phyloP scores from a whole-genome alignment of 2,113 vertebrate genomes.

The Tetraodon nigroviridis region DNA sequence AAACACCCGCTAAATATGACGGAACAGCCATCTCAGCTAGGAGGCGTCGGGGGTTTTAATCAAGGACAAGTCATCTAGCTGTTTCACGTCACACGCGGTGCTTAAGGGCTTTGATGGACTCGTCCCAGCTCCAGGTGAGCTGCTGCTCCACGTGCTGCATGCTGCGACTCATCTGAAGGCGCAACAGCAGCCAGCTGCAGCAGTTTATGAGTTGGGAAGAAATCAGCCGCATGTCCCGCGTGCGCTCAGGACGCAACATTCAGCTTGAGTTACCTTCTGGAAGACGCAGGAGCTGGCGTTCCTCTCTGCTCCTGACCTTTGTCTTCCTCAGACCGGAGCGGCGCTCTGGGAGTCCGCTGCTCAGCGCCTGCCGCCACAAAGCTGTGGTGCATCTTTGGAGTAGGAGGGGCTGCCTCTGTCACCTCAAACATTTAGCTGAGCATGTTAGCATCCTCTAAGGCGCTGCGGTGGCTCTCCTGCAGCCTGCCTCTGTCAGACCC shows the following conservation, averaged over 20 bases:
- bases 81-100: background rate
- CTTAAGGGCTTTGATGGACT: background rate
- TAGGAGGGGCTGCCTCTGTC: too few relatives aligned
- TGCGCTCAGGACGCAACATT: constrained; percentile 6
- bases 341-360: background rate
- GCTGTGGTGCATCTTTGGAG: too few relatives aligned
- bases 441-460: constrained; percentile 23
- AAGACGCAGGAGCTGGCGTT: constrained; percentile 6
- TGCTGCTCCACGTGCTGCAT: too few relatives aligned
- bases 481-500: background rate
- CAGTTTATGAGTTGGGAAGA: background rate
- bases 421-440: constrained; percentile 49
- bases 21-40: constrained; percentile 19
- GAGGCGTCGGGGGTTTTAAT: constrained; percentile 55
- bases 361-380: constrained; percentile 15
- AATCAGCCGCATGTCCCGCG: too few relatives aligned
- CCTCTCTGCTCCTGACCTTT: background rate
- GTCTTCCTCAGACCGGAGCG: constrained; percentile 12
- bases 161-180: too few relatives aligned
- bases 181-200: background rate
- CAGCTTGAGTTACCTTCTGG: background rate
- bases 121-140: background rate
- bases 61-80: constrained; percentile 4
- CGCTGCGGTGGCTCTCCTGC: background rate
- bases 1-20: constrained; percentile 48